These are phyloP conservation scores for Stercorarius parasiticus DNA, from an alignment of 2,113 vertebrate genomes.

Conservation along the genomic window DNA sequence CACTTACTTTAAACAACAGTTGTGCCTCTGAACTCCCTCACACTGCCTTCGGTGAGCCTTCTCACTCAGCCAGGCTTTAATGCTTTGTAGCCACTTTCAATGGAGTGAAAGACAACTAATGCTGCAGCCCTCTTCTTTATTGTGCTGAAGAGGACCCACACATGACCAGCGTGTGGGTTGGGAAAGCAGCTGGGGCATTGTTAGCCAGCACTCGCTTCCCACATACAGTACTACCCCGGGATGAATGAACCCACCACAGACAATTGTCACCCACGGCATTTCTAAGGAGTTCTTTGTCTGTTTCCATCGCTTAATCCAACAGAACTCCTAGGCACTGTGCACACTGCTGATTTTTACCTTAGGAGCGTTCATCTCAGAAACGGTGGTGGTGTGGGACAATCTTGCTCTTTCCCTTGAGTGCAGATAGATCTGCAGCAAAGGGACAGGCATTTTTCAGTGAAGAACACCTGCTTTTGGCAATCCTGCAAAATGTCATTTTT, in stretches of 20 bases:
- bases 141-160: constrained; percentile 14
- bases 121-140: not conserved
- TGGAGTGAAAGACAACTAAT: constrained; percentile 7
- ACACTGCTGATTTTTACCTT: not conserved
- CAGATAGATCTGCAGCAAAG: not conserved
- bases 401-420: not conserved
- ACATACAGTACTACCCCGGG: not conserved
- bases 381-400: not conserved
- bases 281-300: constrained; percentile 29
- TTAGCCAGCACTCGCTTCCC: constrained; percentile 12
- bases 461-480: not conserved
- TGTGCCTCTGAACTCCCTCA: not conserved
- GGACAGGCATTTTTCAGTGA: not conserved
- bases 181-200: constrained; percentile 58
- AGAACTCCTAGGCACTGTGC: not conserved
- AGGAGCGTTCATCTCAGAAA: not conserved
- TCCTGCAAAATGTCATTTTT: not conserved
- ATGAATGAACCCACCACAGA: constrained; percentile 21
- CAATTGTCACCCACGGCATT: constrained; percentile 11
- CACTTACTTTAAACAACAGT: not conserved
- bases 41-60: not conserved
- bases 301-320: not conserved
- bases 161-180: not conserved
- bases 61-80: not conserved
- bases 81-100: constrained; percentile 37